phyloP scores from a whole-genome alignment of 2,113 vertebrate genomes.

The Sorex fumeus region DNA sequence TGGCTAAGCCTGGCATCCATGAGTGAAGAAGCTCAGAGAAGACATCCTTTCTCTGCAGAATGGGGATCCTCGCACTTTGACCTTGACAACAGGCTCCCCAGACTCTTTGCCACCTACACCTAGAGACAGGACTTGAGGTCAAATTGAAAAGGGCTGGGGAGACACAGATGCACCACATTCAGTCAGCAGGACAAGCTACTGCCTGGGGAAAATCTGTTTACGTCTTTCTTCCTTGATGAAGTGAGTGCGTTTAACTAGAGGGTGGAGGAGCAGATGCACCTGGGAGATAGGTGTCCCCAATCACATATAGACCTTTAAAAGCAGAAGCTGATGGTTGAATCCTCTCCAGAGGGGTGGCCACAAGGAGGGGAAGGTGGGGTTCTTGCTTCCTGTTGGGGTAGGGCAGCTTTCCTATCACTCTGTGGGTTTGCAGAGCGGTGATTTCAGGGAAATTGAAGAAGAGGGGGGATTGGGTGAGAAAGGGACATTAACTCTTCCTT shows the following conservation, averaged over 20 bases:
- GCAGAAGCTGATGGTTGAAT: rapidly evolving
- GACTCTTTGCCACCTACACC: not conserved
- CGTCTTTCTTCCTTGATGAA: not conserved
- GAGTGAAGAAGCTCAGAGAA: not conserved
- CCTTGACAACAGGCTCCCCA: not conserved
- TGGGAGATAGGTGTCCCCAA: not conserved
- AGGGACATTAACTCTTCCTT: not conserved
- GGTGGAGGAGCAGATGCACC: rapidly evolving
- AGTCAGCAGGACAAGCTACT: not conserved
- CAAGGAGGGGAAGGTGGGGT: rapidly evolving
- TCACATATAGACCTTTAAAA: not conserved
- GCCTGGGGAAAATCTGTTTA: no score
- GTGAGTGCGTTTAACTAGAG: not conserved
- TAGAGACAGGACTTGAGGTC: not conserved
- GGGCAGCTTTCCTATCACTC: not conserved
- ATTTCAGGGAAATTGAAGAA: rapidly evolving
- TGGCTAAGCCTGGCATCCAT: not conserved
- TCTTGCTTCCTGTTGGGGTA: not conserved
- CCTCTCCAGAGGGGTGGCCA: rapidly evolving
- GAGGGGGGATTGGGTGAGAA: rapidly evolving
- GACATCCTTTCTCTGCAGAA: not conserved
- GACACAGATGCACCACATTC: not conserved
- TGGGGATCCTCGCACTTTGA: not conserved
- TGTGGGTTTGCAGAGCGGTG: not conserved
- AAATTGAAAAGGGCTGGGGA: not conserved